Evolutionary conservation across 2,113 vertebrate species (phyloP).

Genomic region (Oplegnathus fasciatus): DNA sequence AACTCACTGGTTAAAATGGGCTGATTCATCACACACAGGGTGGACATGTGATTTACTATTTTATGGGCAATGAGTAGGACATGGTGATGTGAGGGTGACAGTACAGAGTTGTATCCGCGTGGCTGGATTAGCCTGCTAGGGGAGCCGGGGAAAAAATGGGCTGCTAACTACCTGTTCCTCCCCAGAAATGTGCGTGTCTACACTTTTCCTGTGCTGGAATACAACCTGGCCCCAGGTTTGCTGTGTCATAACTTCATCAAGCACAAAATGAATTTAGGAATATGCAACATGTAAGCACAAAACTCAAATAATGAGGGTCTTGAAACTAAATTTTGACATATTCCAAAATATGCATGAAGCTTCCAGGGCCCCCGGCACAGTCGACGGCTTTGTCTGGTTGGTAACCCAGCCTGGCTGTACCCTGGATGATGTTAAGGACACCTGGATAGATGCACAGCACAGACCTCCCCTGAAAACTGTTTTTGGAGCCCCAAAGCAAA

Average conservation of each 20-base stretch:
- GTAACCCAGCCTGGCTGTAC: not conserved
- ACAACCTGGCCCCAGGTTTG: not conserved
- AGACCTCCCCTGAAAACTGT: not conserved
- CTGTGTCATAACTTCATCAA: not conserved
- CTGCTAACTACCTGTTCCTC: not conserved
- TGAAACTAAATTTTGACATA: not conserved
- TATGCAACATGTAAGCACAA: not conserved
- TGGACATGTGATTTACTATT: not conserved
- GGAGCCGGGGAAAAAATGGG: not conserved
- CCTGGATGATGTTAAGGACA: not conserved
- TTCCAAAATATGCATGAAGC: not conserved
- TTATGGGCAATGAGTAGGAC: not conserved
- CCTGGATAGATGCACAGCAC: not conserved
- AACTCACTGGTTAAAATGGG: not conserved
- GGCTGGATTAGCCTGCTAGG: not conserved
- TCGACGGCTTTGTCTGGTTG: not conserved
- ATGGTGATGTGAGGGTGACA: constrained; percentile 10
- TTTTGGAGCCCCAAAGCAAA: not conserved
- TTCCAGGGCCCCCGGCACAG: not conserved
- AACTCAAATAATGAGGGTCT: not conserved
- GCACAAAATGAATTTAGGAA: not conserved
- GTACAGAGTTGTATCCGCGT: not conserved
- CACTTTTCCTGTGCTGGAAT: not conserved
- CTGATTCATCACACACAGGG: not conserved
- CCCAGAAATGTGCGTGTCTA: not conserved